phyloP scores from a whole-genome alignment of 2,113 vertebrate species.

The Tichodroma muraria region DNA sequence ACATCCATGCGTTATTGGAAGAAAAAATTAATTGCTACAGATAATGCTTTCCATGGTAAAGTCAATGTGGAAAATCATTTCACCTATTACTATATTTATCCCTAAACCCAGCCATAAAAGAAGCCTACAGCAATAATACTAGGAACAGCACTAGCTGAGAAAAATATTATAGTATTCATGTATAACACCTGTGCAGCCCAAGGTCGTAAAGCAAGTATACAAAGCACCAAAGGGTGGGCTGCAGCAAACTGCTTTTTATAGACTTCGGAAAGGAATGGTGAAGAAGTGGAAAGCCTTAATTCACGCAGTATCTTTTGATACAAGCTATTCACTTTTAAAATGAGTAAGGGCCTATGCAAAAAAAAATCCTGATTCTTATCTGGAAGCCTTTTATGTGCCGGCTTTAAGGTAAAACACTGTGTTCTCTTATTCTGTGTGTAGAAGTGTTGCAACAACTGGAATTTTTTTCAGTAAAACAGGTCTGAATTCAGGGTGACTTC shows the following conservation, averaged over 20 bases:
- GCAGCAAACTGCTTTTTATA: neutral
- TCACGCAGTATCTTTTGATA: neutral
- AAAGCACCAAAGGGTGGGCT: neutral
- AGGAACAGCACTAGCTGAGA: neutral
- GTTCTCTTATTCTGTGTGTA: neutral
- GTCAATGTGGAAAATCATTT: slow-evolving; percentile 41
- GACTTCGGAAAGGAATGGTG: neutral
- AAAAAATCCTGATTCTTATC: neutral
- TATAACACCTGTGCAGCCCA: neutral
- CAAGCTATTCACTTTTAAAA: neutral
- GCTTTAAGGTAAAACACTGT: neutral
- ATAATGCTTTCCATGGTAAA: neutral
- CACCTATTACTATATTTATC: neutral
- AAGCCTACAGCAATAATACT: neutral
- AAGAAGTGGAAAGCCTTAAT: neutral
- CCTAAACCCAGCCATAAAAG: neutral
- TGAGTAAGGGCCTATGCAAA: neutral
- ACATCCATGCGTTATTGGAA: neutral
- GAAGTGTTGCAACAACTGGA: neutral
- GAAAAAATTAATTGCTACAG: slow-evolving; percentile 48
- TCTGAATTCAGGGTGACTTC: neutral
- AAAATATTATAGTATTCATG: neutral
- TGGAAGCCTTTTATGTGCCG: neutral
- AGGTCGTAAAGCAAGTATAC: slow-evolving; percentile 1
- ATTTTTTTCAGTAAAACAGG: neutral